Evolutionary conservation across 2,113 vertebrate genomes (phyloP), one percentile per base, ranked within the genome.

Genomic region (Dicentrarchus labrax): DNA sequence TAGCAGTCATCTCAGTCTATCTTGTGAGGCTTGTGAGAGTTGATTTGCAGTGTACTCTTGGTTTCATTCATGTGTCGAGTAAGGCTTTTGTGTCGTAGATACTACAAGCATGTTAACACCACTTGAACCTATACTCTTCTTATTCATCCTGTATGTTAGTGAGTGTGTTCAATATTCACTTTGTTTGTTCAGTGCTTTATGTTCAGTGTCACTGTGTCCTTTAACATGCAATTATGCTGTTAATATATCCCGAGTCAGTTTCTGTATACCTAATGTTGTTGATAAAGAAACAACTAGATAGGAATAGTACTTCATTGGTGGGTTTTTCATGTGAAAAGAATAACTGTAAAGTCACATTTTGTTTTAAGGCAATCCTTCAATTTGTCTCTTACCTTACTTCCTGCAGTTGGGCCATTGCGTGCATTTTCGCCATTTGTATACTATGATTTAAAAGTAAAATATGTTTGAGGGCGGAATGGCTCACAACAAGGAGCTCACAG

Each of bases 391-490:
- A 11, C 8, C 22, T 8, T 16, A 0, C 17, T 19, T 0, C 7
- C 16, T 76, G n/a, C 22, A 36, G 21, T 57, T 5, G 2, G 1
- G 0, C 6, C 3, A 6, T 24, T 21, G 1, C 3, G 2, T 4
- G 1, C 39, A 30, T 21, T 24, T 24, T 6, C 7, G 30, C 69
- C 45, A 76, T 79, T 83, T 81, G 72, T 54, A 54, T 68, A 13
- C n/a, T 39, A 38, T 50, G 10, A 88, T 86, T 79, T 88, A 45
- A 76, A 71, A 85, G 78, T 88, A 60, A 85, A 91, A 88, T 83
- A 16, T 38, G 36, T 43, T 21, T 17, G 19, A 67, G 38, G 64
- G 48, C 2, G 2, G 5, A 38, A 50, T 0, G 0, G 5, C 8
- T 54, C 41, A 17, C 24, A 50, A 5, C 36, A 48, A 39, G 8